phyloP scores from a whole-genome alignment of 2,888 invertebrate genomes.

The Noctua pronuba region DNA sequence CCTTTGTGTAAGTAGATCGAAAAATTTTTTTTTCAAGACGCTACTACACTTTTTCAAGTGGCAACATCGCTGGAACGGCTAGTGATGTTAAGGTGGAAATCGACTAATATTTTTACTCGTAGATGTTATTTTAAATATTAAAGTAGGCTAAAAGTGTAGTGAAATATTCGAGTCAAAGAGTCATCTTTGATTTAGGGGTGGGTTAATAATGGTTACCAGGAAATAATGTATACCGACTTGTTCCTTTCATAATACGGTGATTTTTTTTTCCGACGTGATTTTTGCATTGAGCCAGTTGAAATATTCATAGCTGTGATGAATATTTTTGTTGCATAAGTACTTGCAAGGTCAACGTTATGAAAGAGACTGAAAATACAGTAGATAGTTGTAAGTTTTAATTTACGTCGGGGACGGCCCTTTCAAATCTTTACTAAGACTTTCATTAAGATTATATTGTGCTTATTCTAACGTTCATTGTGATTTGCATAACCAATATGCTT shows the following conservation, averaged over 20 bases:
- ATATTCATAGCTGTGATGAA: neutral
- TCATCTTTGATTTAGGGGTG: neutral
- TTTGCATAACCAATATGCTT: too few relatives aligned
- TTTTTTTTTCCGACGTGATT: neutral
- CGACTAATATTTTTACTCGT: slow-evolving; percentile 4
- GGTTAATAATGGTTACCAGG: neutral
- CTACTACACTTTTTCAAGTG: neutral
- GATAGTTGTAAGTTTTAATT: neutral
- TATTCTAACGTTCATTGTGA: neutral
- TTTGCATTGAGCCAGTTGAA: too few relatives aligned
- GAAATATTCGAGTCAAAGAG: neutral
- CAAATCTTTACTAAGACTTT: neutral
- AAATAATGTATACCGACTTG: too few relatives aligned
- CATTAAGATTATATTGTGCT: neutral
- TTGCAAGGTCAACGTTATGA: neutral
- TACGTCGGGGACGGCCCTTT: neutral
- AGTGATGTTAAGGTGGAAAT: slow-evolving; percentile 5
- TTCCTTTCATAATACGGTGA: neutral
- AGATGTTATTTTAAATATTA: neutral
- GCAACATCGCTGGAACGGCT: slow-evolving; percentile 16
- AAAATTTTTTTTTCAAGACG: neutral
- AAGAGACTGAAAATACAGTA: neutral
- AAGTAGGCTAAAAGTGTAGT: neutral
- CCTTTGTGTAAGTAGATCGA: too few relatives aligned
- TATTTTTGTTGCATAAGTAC: neutral